Evolutionary conservation across 2,113 vertebrate species (phyloP).

Genomic region (Podiceps cristatus): DNA sequence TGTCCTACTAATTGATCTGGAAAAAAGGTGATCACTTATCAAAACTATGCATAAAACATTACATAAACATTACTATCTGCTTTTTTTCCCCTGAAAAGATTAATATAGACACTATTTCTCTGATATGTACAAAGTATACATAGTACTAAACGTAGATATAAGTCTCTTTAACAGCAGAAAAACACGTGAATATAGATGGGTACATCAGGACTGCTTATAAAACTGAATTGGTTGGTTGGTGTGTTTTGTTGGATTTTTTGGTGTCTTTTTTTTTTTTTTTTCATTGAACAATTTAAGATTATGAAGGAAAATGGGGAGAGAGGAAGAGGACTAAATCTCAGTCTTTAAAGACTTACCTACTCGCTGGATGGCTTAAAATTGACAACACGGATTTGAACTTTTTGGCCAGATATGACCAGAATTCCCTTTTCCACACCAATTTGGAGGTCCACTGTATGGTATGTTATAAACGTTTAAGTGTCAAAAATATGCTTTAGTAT

Average conservation of each 20-base stretch:
- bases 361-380: neutral
- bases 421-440: neutral
- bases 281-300: neutral
- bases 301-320: neutral
- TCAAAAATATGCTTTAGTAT: neutral
- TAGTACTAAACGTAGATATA: neutral
- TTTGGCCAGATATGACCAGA: neutral
- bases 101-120: neutral
- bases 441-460: neutral
- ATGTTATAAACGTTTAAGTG: neutral
- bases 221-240: neutral
- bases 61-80: accelerated
- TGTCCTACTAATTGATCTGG: neutral
- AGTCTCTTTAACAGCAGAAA: neutral
- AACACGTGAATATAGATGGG: neutral
- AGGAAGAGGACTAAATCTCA: neutral
- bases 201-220: neutral
- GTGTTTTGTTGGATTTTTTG: too few relatives aligned
- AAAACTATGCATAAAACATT: neutral
- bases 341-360: neutral
- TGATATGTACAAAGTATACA: neutral
- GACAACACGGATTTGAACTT: accelerated
- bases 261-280: neutral
- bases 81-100: neutral
- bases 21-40: neutral